Conservation (phyloP, 2,888 invertebrate genomes). For the Enchytraeus crypticus region DNA sequence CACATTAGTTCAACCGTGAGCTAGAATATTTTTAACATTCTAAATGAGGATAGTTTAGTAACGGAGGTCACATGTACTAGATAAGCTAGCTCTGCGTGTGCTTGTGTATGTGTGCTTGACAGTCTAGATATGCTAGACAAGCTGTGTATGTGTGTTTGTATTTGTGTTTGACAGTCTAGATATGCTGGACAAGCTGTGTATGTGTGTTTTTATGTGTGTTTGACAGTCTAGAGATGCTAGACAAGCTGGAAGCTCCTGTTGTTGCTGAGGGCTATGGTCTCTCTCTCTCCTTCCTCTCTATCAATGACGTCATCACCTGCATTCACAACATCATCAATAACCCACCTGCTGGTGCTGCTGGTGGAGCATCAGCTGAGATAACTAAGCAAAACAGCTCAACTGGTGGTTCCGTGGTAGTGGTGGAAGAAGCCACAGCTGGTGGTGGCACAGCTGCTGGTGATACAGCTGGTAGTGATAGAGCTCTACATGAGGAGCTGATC, state of each 20-base stretch:
- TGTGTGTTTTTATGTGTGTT: neutral
- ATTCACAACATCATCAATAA: slow-evolving; percentile 48
- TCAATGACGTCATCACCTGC: slow-evolving; percentile 79
- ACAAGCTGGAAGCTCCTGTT: slow-evolving; percentile 82
- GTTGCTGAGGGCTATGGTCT: slow-evolving; percentile 97
- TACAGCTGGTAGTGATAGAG: neutral
- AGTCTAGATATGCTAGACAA: slow-evolving; percentile 86
- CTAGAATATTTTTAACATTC: too few species aligned
- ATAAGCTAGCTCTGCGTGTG: too few species aligned
- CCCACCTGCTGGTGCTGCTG: neutral
- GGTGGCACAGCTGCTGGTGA: neutral
- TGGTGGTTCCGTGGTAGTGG: too few species aligned
- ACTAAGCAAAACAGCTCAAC: too few species aligned
- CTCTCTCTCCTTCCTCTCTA: slow-evolving; percentile 84
- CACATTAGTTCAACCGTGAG: too few species aligned
- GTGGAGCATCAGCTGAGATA: neutral
- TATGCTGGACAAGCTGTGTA: too few species aligned
- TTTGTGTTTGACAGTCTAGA: neutral
- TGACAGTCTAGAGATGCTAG: slow-evolving; percentile 73
- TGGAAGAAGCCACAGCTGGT: too few species aligned
- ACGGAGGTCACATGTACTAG: too few species aligned
- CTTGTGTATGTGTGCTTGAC: neutral
- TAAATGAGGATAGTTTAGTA: too few species aligned
- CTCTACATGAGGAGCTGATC: slow-evolving; percentile 62
- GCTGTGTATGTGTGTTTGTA: slow-evolving; percentile 46